Base-by-base conservation (phyloP, 2,113 vertebrate species). In the Myocastor coypus region DNA sequence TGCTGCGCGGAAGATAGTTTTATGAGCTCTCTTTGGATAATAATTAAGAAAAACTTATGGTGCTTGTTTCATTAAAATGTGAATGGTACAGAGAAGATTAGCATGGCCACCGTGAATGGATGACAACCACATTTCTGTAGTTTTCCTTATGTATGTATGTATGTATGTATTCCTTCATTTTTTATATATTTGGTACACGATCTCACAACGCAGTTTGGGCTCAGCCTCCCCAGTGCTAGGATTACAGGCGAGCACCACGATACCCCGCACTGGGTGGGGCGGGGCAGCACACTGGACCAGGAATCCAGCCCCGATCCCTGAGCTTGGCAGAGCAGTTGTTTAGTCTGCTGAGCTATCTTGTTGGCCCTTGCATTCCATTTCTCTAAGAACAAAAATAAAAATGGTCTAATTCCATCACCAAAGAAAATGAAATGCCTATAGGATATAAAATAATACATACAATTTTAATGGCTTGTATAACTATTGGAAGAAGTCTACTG, bases 401-500 rank as follows among this genome's bases (percentile, higher is more conserved):
- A n/a, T 8, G n/a, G 34, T n/a, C 20, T 69, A 37, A 69, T 69
- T 37, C 68, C 68, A 69, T 69, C 68, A 69, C 20, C 6, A 19
- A 69, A 69, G 32, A 30, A 69, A 34, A 68, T 32, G 30, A 68
- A 68, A 37, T 2, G n/a, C 17, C 17, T 69, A n/a, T 68, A 73
- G 40, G n/a, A 5, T 34, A 32, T 0, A 8, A 28, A 81, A 83
- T 86, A 17, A 71, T 52, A 37, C 64, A 11, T 80, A 59, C 89
- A 34, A 57, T 87, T 4, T 4, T 96, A 83, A 92, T 92, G 87
- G 80, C 19, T 87, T 87, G 30, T 37, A 40, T 59, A 19, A 4
- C 19, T 96, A 52, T 73, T 82, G 46, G 34, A 96, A 77, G 64
- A 96, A 40, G 32, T 8, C 84, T 37, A 83, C 28, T 89, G 55